Evolutionary conservation across 2,888 invertebrate species (phyloP).

Genomic region (Noctua janthe): DNA sequence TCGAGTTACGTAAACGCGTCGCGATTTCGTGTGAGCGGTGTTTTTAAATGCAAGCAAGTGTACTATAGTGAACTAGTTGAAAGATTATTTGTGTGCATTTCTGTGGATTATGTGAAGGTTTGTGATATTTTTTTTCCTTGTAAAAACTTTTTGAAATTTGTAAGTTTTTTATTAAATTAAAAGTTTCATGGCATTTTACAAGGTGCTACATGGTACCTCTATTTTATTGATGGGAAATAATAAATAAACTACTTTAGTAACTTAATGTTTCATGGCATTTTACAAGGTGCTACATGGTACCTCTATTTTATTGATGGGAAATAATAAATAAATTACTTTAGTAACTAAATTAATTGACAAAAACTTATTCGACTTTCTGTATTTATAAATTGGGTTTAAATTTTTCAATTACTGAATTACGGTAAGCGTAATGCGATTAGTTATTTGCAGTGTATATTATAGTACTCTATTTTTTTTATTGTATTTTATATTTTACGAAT

Average conservation of each 20-base stretch:
- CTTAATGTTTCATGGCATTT: slow-evolving; percentile 39
- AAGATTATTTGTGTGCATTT: slow-evolving; percentile 68
- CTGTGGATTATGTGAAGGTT: slow-evolving; percentile 76
- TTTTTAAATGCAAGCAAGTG: slow-evolving; percentile 59
- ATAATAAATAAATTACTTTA: slow-evolving; percentile 74
- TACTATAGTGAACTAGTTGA: slow-evolving; percentile 66
- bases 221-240: slow-evolving; percentile 60
- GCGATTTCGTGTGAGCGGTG: slow-evolving; percentile 59
- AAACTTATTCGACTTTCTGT: slow-evolving; percentile 69
- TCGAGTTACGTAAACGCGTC: slow-evolving; percentile 76
- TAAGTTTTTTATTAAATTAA: slow-evolving; percentile 45
- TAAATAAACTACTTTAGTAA: slow-evolving; percentile 74
- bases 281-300: slow-evolving; percentile 62
- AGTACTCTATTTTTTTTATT: too few relatives aligned
- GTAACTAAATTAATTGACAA: slow-evolving; percentile 60
- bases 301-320: slow-evolving; percentile 45
- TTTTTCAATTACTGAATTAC: not conserved
- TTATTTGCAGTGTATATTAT: not conserved
- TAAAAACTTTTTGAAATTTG: slow-evolving; percentile 38
- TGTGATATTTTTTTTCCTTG: slow-evolving; percentile 61
- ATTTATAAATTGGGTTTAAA: not conserved
- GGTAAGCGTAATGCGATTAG: not conserved
- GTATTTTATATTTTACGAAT: too few relatives aligned
- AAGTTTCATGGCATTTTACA: slow-evolving; percentile 32
- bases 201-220: slow-evolving; percentile 61